Conservation (phyloP, 2,797 vertebrate genomes). For the Melanogrammus aeglefinus region DNA sequence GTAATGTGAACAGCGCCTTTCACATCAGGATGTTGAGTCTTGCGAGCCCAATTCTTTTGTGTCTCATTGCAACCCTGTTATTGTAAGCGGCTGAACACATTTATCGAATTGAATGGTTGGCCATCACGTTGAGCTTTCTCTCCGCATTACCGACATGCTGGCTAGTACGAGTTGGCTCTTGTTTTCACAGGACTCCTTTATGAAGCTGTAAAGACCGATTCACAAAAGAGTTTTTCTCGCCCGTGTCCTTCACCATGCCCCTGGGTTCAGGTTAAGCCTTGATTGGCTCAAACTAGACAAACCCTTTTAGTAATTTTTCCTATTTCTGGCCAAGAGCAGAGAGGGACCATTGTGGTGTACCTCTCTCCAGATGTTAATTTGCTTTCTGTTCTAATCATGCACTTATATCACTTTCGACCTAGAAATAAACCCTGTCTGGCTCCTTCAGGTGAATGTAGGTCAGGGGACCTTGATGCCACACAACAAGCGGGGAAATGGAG, state of each 20-base stretch:
- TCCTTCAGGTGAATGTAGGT: constrained; percentile 56
- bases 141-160: neutral
- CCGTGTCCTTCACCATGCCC: neutral
- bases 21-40: neutral
- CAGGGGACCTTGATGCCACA: constrained; percentile 41
- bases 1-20: neutral
- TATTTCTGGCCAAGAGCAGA: neutral
- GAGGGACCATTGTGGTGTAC: neutral
- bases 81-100: neutral
- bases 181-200: neutral
- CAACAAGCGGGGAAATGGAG: constrained; percentile 56
- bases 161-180: no score
- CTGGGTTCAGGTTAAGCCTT: neutral
- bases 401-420: constrained; percentile 16
- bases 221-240: neutral
- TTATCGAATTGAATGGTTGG: neutral
- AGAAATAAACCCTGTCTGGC: constrained; percentile 40
- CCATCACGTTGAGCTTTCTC: neutral
- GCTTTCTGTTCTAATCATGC: neutral
- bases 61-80: neutral
- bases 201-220: neutral
- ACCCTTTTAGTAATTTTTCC: neutral
- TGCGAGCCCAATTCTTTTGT: neutral
- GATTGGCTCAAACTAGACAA: neutral
- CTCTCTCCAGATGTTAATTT: neutral